phyloP scores from a whole-genome alignment of 2,888 invertebrate genomes.

The Falcaria lacertinaria region DNA sequence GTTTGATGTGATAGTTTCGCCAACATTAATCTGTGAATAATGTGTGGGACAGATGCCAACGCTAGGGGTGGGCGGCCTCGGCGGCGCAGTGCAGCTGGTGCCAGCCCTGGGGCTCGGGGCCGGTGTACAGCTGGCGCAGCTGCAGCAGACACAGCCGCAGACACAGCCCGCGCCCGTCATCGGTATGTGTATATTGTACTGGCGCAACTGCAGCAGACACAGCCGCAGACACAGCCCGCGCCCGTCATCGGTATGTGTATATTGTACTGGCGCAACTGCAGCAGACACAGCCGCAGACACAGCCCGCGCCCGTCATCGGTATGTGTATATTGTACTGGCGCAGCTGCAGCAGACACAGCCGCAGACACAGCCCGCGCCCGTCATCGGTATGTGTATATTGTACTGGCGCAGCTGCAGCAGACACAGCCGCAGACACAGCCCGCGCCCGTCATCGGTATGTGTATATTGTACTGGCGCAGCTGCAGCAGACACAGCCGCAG shows the following conservation, averaged over 20 bases:
- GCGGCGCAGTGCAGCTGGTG: conserved; percentile 91
- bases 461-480: too few relatives aligned
- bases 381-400: conserved; percentile 45
- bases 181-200: conserved; percentile 31
- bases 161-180: conserved; percentile 53
- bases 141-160: conserved; percentile 56
- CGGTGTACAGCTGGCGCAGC: conserved; percentile 63
- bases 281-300: conserved; percentile 49
- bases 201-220: conserved; percentile 59
- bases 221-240: conserved; percentile 43
- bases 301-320: conserved; percentile 60
- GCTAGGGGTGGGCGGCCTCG: conserved; percentile 85
- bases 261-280: conserved; percentile 43
- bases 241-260: conserved; percentile 55
- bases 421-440: background rate
- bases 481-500: background rate
- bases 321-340: conserved; percentile 18
- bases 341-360: conserved; percentile 60
- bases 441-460: too few relatives aligned
- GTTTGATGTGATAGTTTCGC: conserved; percentile 10
- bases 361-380: conserved; percentile 47
- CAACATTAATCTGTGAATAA: too few relatives aligned
- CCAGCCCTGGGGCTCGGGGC: conserved; percentile 81
- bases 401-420: background rate
- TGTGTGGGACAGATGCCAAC: conserved; percentile 71